Evolutionary conservation across 2,888 invertebrate species (phyloP), one percentile per base, ranked within the genome.

Genomic region (Anarsia innoxiella): DNA sequence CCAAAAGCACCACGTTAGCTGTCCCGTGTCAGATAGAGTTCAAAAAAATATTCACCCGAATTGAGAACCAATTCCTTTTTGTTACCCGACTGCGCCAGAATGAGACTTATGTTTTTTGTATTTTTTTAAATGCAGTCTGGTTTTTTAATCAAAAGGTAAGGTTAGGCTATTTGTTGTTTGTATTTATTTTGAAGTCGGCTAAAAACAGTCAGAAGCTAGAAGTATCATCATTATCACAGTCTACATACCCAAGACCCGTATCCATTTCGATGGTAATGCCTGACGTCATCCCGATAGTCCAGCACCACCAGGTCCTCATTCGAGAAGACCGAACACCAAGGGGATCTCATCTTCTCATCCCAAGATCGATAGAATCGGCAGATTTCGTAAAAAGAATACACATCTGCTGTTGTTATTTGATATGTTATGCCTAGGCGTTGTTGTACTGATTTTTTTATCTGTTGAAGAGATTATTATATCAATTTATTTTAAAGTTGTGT

Each of bases 301-400:
- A 94, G 47, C 0, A 92, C 69, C 28, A 87, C 72, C 2, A 94
- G 77, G 46, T 94, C 92, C 1, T 88, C 75, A 32, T 88, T 86
- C 26, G 87, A 88, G 63, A 95, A 94, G 42, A 78, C 82, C 0
- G 90, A 86, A 57, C 94, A 95, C 94, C 94, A 95, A 0, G 92
- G 86, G 1, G 92, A 91, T 64, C 74, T 59, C 2, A 56, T 56
- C 2, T 45, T 48, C 0, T 48, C 40, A 1, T 44, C 47, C 80
- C 80, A 93, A 1, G 93, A 90, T 49, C 93, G 91, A 46, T 92
- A 90, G 61, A 89, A 93, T 2, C 93, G 88, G 53, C 94, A 95
- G 65, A 91, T 86, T 50, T 94, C 92, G 56, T 91, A 94, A 66
- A 94, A 88, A 3, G 88, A 66, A 44, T 87, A 79, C 5, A 94